A percentile compares a stretch with the other conserved stretches of the same genome.
phyloP scores from a whole-genome alignment of 2,888 invertebrate genomes.

The Dascillus cervinus region DNA sequence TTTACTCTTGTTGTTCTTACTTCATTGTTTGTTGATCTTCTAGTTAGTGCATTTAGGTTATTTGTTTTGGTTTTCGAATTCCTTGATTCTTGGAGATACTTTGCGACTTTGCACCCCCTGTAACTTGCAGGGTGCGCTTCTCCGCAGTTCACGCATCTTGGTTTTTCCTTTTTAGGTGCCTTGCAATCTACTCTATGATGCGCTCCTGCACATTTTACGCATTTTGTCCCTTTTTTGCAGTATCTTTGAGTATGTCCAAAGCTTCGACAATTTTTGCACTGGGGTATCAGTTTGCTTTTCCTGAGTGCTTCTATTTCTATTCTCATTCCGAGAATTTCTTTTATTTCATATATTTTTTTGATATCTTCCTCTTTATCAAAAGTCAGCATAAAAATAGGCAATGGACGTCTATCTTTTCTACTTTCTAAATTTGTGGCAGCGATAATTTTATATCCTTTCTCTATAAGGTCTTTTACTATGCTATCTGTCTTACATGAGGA shows the following conservation, averaged over 20 bases:
- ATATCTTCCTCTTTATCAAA: too few species aligned
- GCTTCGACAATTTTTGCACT: too few species aligned
- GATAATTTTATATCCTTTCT: neutral
- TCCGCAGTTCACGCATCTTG: neutral
- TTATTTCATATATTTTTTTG: too few species aligned
- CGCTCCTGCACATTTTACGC: too few species aligned
- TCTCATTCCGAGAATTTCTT: too few species aligned
- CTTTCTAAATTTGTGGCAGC: neutral
- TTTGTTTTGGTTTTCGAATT: slow-evolving; percentile 2
- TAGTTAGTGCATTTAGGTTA: neutral
- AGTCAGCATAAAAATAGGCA: neutral
- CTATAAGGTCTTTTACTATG: neutral
- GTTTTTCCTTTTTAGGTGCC: too few species aligned
- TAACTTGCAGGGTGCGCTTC: slow-evolving; percentile 1
- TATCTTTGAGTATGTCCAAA: too few species aligned
- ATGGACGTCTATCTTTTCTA: neutral
- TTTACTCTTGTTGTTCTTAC: neutral
- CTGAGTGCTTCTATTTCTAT: neutral
- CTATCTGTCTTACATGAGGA: neutral
- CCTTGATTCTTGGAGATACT: slow-evolving; percentile 2
- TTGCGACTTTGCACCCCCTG: slow-evolving; percentile 1
- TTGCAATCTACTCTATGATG: too few species aligned
- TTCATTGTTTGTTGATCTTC: neutral
- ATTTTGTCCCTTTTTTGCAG: too few species aligned
- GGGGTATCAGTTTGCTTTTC: neutral